Base-by-base conservation (phyloP, 2,113 vertebrate genomes). In the Pelusios castaneus region DNA sequence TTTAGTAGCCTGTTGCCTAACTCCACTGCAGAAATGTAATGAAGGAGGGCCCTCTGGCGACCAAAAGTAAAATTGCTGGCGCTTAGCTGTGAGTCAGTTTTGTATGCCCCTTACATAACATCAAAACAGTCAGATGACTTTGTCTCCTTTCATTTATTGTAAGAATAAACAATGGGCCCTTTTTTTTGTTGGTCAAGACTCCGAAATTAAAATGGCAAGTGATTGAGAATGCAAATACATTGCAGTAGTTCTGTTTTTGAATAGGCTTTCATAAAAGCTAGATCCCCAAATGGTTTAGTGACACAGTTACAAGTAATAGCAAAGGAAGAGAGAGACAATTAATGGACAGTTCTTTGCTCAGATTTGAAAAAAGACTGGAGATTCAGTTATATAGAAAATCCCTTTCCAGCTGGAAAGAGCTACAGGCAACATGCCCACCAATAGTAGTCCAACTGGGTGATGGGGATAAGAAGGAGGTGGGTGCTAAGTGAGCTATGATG, bases 291-390 rank as follows among this genome's bases (percentile, higher is more conserved):
- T 6, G 19, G 76, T 78, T 58, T 52, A 21, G 13, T 91, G 45
- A n/a, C 38, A 63, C 1, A 60, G 7, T 49, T 63, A 14, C 56
- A 3, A 7, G 54, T 47, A 47, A 16, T 31, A 45, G 25, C 8
- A 22, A 52, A 1, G 9, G 10, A 22, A 12, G 2, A 4, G 2
- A 8, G 8, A 52, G 29, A 25, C 0, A 0, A 1, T 86, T 85
- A 49, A 2, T 9, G 25, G 27, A 70, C 7, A 70, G 4, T 47
- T 91, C 70, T 89, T 63, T 34, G 13, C 58, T 75, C 4, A 83
- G 9, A 22, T 95, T 93, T 58, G 52, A 5, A 58, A 75, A 45
- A 3, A 21, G 58, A 85, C 17, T 2, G 56, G 85, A 80, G 38
- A n/a, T 86, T 75, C 84, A 24, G 0, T 45, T 49, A 86, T 19